Base-by-base conservation (phyloP, 2,797 vertebrate species). In the Sebastes cheni region DNA sequence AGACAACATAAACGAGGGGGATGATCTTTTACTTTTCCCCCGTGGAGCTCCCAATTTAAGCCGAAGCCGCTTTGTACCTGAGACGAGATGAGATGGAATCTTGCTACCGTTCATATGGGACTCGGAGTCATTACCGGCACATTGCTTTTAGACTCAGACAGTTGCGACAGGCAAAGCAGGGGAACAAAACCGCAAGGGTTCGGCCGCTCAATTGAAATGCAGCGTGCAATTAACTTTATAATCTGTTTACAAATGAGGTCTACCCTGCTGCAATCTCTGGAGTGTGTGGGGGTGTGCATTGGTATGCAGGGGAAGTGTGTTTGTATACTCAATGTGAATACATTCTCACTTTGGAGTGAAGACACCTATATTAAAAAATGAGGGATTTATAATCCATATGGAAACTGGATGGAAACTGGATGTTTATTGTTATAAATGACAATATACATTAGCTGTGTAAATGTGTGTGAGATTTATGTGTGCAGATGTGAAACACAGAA, bases 231-330 rank as follows among this genome's bases (percentile, higher is more conserved):
- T 94, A 94, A 91, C 91, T 92, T 93, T 89, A 90, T 92, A 93
- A 94, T 95, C 84, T 89, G 89, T 92, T 94, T 92, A 94, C 90
- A 93, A 94, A 94, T 94, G 89, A 95, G 93, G 94, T 93, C 90
- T 86, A 89, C 73, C 87, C 79, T 77, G 81, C 67, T 32, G 70
- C 70, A 72, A 58, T 91, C 92, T 89, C 88, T 77, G 46, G 91
- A 88, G 93, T 80, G 59, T 32, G 79, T 58, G 71, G 66, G 69
- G 34, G 72, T 60, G 46, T 23, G 62, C 52, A 68, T 92, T 80
- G 70, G 83, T 82, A 85, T 91, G 88, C 88, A 88, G 75, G 27
- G 27, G 56, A 39, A 46, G 30, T 64, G 34, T 20, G 7, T 76
- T 73, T 76, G 60, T 77, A 30, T 64, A n/a, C 65, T 56, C 50